These are phyloP conservation scores for Diorhabda elongata DNA, from an alignment of 1,140 invertebrate genomes.

Conservation along the genomic window DNA sequence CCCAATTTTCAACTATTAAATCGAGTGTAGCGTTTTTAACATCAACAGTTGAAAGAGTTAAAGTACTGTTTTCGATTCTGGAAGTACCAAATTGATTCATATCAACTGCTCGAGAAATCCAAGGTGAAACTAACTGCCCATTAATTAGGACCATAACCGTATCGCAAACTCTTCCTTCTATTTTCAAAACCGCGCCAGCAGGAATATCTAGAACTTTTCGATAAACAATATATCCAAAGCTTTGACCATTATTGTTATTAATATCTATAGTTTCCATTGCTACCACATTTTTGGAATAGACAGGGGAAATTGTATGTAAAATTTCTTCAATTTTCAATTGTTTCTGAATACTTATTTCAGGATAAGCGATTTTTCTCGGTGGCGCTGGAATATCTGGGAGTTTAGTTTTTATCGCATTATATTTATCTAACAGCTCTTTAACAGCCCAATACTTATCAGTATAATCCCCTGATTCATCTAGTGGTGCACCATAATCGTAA, in stretches of 20 bases:
- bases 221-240: conserved; percentile 58
- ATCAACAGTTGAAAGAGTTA: conserved; percentile 10
- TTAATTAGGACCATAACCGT: conserved; percentile 52
- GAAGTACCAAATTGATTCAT: conserved; percentile 49
- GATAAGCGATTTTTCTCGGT: conserved; percentile 13
- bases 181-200: conserved; percentile 38
- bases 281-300: conserved; percentile 35
- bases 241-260: conserved; percentile 54
- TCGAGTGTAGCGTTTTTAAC: conserved; percentile 10
- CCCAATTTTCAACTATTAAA: conserved; percentile 12
- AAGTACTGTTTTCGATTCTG: conserved; percentile 40
- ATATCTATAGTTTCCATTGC: conserved; percentile 57
- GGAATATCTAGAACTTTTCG: conserved; percentile 31
- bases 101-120: conserved; percentile 36
- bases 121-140: conserved; percentile 43
- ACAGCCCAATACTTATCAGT: conserved; percentile 24
- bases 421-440: conserved; percentile 21
- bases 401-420: conserved; percentile 13
- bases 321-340: conserved; percentile 12
- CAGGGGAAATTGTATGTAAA: conserved; percentile 31
- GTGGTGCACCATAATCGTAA: conserved; percentile 32
- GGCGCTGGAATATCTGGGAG: conserved; percentile 6
- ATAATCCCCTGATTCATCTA: conserved; percentile 46
- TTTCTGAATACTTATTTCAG: conserved; percentile 8
- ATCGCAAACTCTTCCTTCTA: conserved; percentile 51